A percentile compares a stretch with the other conserved stretches of the same genome.
phyloP scores from a whole-genome alignment of 2,113 vertebrate genomes.

The Toxostoma redivivum region DNA sequence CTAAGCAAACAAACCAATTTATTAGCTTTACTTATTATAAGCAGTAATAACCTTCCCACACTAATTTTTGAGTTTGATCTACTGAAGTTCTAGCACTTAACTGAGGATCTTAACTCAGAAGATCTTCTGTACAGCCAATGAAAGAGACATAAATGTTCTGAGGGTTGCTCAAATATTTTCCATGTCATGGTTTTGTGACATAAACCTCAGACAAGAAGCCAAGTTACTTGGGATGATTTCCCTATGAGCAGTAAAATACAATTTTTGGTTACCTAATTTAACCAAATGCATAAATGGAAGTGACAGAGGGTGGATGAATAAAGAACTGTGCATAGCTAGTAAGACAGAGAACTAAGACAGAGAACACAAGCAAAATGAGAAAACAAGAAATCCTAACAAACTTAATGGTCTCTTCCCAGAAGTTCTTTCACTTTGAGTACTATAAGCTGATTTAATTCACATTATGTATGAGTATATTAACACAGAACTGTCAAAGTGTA shows the following conservation, averaged over 20 bases:
- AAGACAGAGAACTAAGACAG: background rate
- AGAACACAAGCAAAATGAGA: background rate
- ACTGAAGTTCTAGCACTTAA: background rate
- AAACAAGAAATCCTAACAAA: background rate
- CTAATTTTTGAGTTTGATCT: background rate
- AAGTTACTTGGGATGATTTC: background rate
- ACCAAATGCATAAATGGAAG: background rate
- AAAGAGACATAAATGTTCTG: background rate
- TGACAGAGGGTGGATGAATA: background rate
- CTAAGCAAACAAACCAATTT: background rate
- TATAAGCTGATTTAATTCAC: background rate
- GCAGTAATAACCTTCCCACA: background rate
- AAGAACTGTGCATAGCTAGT: background rate
- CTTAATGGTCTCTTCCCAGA: background rate
- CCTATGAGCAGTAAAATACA: background rate
- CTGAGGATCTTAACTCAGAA: background rate
- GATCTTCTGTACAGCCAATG: background rate
- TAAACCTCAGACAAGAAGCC: background rate
- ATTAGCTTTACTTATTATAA: background rate
- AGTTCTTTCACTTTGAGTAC: background rate
- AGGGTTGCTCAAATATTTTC: background rate
- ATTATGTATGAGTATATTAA: background rate
- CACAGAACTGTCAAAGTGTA: background rate
- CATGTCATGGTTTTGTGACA: background rate
- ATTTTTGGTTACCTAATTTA: background rate